These are phyloP conservation scores for Horisme vitalbata DNA, from an alignment of 2,888 invertebrate genomes.

Conservation along the genomic window DNA sequence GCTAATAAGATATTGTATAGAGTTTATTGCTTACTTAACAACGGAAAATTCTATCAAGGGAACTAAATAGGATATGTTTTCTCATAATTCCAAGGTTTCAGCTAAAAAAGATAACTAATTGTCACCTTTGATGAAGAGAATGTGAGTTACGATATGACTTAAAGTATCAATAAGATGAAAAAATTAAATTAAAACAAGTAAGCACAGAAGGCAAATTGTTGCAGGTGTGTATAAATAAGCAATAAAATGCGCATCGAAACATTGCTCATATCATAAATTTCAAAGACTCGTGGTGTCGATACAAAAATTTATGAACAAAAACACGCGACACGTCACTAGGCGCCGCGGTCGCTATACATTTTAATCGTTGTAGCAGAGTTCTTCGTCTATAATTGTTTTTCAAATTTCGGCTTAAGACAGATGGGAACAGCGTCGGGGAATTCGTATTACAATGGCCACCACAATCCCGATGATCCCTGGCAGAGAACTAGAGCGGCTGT, in stretches of 20 bases:
- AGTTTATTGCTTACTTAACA: slow-evolving; percentile 24
- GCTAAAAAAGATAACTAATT: slow-evolving; percentile 18
- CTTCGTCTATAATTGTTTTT: slow-evolving; percentile 56
- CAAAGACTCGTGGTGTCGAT: slow-evolving; percentile 17
- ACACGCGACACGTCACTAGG: slow-evolving; percentile 37
- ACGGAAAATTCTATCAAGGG: slow-evolving; percentile 15
- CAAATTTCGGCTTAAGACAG: slow-evolving; percentile 62
- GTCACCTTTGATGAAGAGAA: slow-evolving; percentile 30
- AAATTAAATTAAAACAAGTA: slow-evolving; percentile 40
- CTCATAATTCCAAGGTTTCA: slow-evolving; percentile 19
- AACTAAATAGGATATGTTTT: slow-evolving; percentile 18
- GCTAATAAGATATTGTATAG: slow-evolving; percentile 37
- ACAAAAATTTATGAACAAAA: slow-evolving; percentile 15
- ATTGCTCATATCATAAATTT: slow-evolving; percentile 23
- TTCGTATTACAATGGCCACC: slow-evolving; percentile 65
- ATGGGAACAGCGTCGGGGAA: slow-evolving; percentile 71
- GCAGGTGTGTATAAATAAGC: slow-evolving; percentile 43
- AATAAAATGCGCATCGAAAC: slow-evolving; percentile 36
- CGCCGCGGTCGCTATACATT: slow-evolving; percentile 35
- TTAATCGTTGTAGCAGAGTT: slow-evolving; percentile 41
- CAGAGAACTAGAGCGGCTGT: slow-evolving; percentile 67
- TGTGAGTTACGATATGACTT: slow-evolving; percentile 35
- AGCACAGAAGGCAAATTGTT: slow-evolving; percentile 37
- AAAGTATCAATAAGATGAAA: slow-evolving; percentile 39
- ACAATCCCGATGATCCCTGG: slow-evolving; percentile 68